Evolutionary conservation across 2,888 invertebrate species (phyloP), one percentile per base, ranked within the genome.

Genomic region (Stramonita haemastoma): DNA sequence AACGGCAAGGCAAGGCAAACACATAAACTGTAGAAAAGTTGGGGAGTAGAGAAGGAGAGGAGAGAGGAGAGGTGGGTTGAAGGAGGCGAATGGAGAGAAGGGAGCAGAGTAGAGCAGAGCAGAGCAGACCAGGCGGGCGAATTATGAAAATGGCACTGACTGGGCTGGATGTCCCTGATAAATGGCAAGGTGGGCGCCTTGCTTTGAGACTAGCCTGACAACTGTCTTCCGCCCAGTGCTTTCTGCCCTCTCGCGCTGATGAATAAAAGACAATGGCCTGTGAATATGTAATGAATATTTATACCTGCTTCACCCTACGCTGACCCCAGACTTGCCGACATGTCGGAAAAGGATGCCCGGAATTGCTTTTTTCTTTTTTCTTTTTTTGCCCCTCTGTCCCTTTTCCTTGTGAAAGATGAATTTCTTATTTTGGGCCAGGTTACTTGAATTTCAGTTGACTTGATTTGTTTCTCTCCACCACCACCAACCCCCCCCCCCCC

Each of bases 141-240:
- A 66, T 60, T 86, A 86, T 86, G 86, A 86, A 66, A 86, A 86
- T 86, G 57, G 17, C 22, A 13, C 11, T 26, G n/a, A 13, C 11
- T 26, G n/a, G 66, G 57, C 57, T 56, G 34, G 85, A 11, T 36
- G 32, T 57, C 60, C 56, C 32, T 86, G 86, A 86, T 86, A 57
- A 86, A 86, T 86, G 86, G 86, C 32, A 86, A 86, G 60, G 86
- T 60, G 86, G 86, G 86, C 86, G 86, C 86, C 86, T n/a, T 60
- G 86, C 86, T 86, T 34, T 86, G 57, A 66, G 86, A 34, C 86
- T 22, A 22, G 29, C n/a, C n/a, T 86, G 86, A 86, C 86, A 86
- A 86, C 56, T 22, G 32, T 66, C 60, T 86, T 66, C 86, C 60
- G 86, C 32, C 32, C 26, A 22, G 26, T 32, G 60, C 86, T 22